Evolutionary conservation across 2,113 vertebrate genomes (phyloP), one percentile per base, ranked within the genome.

Genomic region (Scomber japonicus): DNA sequence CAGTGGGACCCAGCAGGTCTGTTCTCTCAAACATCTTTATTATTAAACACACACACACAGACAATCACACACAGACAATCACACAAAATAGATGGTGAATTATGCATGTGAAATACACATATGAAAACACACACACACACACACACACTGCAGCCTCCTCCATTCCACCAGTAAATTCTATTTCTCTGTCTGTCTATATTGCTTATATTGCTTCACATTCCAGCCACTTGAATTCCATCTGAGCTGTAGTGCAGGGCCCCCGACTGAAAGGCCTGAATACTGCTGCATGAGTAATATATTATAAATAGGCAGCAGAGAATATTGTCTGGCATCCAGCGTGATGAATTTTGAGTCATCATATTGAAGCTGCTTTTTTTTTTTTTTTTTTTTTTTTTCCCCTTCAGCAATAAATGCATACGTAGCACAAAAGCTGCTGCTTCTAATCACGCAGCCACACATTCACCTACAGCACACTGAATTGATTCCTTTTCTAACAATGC

Each of bases 261-360:
- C 17, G 2, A 0, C 64, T 84, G 57, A 68, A 63, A 81, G 68
- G 51, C 24, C 24, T 27, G 24, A 27, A 27, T 27, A 55, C 61
- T 35, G 24, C 84, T 30, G 81, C 49, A 80, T 75, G 68, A 88
- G 78, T 88, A 67, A 88, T 80, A 76, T 81, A 66, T 86, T 82
- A 78, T 88, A 82, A 89, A 88, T 63, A 82, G 78, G 81, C 62
- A 73, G 69, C 49, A 44, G 67, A 83, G 77, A 83, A 75, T 87
- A 75, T 77, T 73, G 82, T 81, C 59, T 71, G 76, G 71, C 62
- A 75, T 72, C 48, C 64, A 78, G 56, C 49, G 21, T 68, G 79
- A 86, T 81, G 71, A 65, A 74, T 83, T 82, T 64, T 80, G 62
- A 88, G 66, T 86, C 75, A 65, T 80, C 84, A 50, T 72, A 78